Base-by-base conservation (phyloP, 2,888 invertebrate species). In the Notodonta ziczac region DNA sequence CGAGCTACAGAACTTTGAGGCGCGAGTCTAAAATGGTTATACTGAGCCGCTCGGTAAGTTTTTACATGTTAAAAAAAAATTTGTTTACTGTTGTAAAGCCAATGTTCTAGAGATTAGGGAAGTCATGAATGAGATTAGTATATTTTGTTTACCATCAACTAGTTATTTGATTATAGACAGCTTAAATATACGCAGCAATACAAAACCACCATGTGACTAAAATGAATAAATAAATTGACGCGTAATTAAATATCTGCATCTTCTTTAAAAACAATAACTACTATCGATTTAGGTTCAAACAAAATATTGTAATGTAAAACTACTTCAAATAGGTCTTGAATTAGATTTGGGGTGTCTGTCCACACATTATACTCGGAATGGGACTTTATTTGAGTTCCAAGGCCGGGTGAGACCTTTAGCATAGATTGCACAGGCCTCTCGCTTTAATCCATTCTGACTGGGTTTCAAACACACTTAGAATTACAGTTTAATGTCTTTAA, bases 11-110 rank as follows among this genome's bases (percentile, higher is more conserved):
- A 46, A 83, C 70, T 54, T 70, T 90, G 32, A 78, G 91, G 14
- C 83, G 89, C 0, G 86, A 87, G 68, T 89, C 88, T 0, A 91
- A 89, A 80, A 83, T 90, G 74, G 61, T 86, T 12, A 66, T 91
- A 56, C 79, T 91, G 24, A 80, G 80, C 12, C 80, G 79, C 65
- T 65, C 86, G 80, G 91, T 91, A 74, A 90, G 90, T 82, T 46
- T 44, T 5, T 10, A 12, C 3, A 24, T 2, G 24, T 12, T 3
- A 2, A 46, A n/a, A 4, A n/a, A 46, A 46, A 46, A 46, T n/a
- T 6, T 46, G 13, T 46, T 46, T n/a, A n/a, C 12, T 0, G 12
- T 10, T 46, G 7, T 46, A 0, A 5, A 46, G 9, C 5, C 7
- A n/a, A n/a, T 46, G 13, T n/a, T 46, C n/a, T 5, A n/a, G 46